Base-by-base conservation (phyloP, 2,888 invertebrate species). In the Tiphia femorata region DNA sequence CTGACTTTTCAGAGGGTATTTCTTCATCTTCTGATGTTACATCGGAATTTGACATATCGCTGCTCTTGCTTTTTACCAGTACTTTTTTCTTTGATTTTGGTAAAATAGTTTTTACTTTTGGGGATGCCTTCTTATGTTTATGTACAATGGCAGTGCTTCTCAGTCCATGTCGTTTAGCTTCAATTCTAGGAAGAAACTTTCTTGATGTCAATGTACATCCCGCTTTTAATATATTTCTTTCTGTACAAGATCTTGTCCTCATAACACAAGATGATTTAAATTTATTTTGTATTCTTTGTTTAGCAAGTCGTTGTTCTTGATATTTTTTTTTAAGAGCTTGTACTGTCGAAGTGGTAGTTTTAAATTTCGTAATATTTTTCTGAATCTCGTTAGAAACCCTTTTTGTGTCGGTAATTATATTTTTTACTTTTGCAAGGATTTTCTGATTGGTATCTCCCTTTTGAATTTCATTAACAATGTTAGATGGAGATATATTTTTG, bases 251-350 rank as follows among this genome's bases (percentile, higher is more conserved):
- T 55, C 87, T 84, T 4, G 87, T 87, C 62, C 85, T 79, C 64
- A 87, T 86, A 27, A 86, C 74, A 35, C 75, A 77, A 0, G 80
- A 72, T 1, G 76, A 57, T 49, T 78, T 80, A 5, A 81, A 72
- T 57, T 80, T 83, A 29, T 79, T 77, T 40, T 78, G 77, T 4
- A 83, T 74, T 37, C 78, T 65, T 23, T 82, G 81, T 68, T 88
- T 88, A 2, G 88, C 88, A 72, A 88, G 83, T 67, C 87, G 85
- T 72, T 89, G 89, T 61, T 88, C 88, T 68, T 88, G 88, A 72
- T 88, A 88, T 72, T 88, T 88, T 65, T 87, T 86, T 52, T 87
- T 85, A 17, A 89, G 75, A 10, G 87, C 87, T 75, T 87, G 88
- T 19, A 88, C 83, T 4, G 88, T 86, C 6, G 79, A 77, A 0